Base-by-base conservation (phyloP, 2,888 invertebrate genomes). In the Protodeltote pygarga region DNA sequence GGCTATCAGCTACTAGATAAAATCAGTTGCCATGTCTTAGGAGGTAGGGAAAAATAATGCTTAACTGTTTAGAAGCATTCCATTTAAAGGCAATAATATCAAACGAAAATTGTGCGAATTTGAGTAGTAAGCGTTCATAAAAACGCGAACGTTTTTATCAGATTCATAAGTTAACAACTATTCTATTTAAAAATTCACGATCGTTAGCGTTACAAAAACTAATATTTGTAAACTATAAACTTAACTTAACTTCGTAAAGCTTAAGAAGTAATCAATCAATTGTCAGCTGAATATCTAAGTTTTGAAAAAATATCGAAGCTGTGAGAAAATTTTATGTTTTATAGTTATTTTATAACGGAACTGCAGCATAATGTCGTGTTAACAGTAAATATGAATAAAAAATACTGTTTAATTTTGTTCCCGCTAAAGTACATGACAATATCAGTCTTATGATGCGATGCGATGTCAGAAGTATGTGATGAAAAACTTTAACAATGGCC, bases 341-440 rank as follows among this genome's bases (percentile, higher is more conserved):
- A 46, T 28, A 40, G 20, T 42, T 15, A 19, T 13, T 20, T 31
- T 11, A 11, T 67, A 67, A 59, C 68, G 65, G 64, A 27, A 29
- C 25, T 9, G 16, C 6, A 10, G 5, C 34, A 49, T 40, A 57
- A 49, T 50, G 45, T 51, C 17, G 2, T 13, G 27, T 54, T 54
- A 67, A 67, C 65, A 55, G 68, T 64, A 52, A 64, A 60, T 65
- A 60, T 67, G 35, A 50, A 67, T 51, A 31, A 67, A 64, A 65
- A 62, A 49, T 40, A 49, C 52, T 20, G 49, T 48, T 58, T 52
- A 54, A 54, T 49, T 66, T 57, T 42, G 25, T 21, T 23, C 28
- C 29, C 10, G 6, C 13, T 5, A 21, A 48, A 58, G 53, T 51
- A 62, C 42, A 23, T 31, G 42, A 46, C 50, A 44, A 63, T 63